A percentile compares a stretch with the other conserved stretches of the same genome.
These are phyloP conservation scores for Cyclopterus lumpus DNA, from an alignment of 2,797 vertebrate genomes.

Conservation along the genomic window DNA sequence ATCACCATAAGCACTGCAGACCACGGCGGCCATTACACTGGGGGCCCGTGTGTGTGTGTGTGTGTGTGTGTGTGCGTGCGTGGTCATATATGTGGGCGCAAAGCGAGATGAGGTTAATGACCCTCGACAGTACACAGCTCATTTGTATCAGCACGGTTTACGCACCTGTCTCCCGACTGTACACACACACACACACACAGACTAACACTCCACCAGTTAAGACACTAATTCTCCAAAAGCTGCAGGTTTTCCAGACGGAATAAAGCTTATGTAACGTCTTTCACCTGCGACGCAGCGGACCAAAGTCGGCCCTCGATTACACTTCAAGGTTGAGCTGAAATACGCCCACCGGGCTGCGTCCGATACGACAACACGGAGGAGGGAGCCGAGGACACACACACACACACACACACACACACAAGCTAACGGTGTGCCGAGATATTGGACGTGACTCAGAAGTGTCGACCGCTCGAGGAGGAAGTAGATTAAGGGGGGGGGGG, in stretches of 20 bases:
- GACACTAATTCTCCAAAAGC: conserved; percentile 21
- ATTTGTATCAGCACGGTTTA: conserved; percentile 52
- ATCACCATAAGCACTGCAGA: conserved; percentile 64
- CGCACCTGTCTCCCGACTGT: conserved; percentile 19
- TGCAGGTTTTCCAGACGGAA: conserved; percentile 15
- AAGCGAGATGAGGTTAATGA: conserved; percentile 58
- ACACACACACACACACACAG: conserved; percentile 13
- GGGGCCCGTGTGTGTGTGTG: background rate
- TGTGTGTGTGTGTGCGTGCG: conserved; percentile 9
- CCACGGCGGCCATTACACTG: conserved; percentile 36
- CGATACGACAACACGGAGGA: conserved; percentile 36
- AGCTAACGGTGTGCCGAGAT: conserved; percentile 13
- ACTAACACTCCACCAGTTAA: background rate
- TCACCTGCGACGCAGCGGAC: conserved; percentile 41
- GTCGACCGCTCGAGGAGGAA: conserved; percentile 2
- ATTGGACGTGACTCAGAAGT: conserved; percentile 47
- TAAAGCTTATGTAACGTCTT: conserved; percentile 55
- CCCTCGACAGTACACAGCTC: conserved; percentile 55
- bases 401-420: too few species aligned
- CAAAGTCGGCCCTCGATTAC: conserved; percentile 54
- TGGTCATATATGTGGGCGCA: conserved; percentile 31
- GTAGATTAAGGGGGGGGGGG: conserved; percentile 4
- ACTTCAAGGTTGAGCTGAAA: conserved; percentile 58
- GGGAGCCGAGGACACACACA: conserved; percentile 21
- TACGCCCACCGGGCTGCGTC: conserved; percentile 44